These are phyloP conservation scores for Caenorhabditis remanei DNA, from an alignment of 1,140 invertebrate species.

Conservation along the genomic window DNA sequence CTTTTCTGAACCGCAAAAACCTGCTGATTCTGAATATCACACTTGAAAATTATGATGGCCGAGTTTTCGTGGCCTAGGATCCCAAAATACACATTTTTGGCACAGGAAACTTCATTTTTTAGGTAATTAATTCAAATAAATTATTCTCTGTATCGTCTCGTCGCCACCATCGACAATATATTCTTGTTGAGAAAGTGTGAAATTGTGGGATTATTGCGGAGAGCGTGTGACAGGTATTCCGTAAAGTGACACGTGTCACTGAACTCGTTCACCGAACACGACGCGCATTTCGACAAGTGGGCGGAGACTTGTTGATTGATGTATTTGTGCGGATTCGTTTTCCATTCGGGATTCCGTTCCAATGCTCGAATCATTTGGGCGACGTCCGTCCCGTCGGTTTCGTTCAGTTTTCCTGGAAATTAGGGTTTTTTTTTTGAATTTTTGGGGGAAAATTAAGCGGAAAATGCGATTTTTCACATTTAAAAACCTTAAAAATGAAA, in stretches of 20 bases:
- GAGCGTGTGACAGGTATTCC: background rate
- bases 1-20: too few relatives aligned
- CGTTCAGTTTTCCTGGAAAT: background rate
- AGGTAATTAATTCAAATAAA: background rate
- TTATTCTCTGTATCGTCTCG: background rate
- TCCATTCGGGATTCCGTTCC: background rate
- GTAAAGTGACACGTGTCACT: background rate
- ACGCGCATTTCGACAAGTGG: background rate
- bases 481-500: too few relatives aligned
- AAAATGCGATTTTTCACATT: too few relatives aligned
- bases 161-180: background rate
- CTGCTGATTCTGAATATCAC: too few relatives aligned
- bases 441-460: too few relatives aligned
- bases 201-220: background rate
- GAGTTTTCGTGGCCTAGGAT: too few relatives aligned
- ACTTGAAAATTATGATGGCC: too few relatives aligned
- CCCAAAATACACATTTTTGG: too few relatives aligned
- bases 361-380: background rate
- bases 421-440: too few relatives aligned
- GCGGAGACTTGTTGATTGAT: background rate
- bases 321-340: background rate
- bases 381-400: background rate
- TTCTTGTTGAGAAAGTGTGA: background rate
- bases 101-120: too few relatives aligned
- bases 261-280: background rate